Conservation (phyloP, 2,888 invertebrate genomes). For the Pristionchus japonicus region DNA sequence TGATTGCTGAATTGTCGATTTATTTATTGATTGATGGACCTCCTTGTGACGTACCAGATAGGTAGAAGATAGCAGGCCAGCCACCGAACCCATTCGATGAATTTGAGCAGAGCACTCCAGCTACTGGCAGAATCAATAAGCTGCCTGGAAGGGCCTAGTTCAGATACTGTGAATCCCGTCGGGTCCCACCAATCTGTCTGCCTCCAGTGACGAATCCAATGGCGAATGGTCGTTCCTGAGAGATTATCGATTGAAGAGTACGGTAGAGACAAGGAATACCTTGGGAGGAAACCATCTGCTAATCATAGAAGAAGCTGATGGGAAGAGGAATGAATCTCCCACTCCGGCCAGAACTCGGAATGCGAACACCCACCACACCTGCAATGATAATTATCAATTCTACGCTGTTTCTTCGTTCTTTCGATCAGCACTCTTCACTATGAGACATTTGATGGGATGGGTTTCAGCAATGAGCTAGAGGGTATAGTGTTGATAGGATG, state of each 20-base stretch:
- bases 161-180: too few relatives aligned
- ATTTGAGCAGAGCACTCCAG: conserved; percentile 66
- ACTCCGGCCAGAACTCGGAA: conserved; percentile 68
- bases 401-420: neutral
- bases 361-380: conserved; percentile 55
- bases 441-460: neutral
- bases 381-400: neutral
- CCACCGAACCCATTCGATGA: conserved; percentile 58
- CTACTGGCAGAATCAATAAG: conserved; percentile 69
- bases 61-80: conserved; percentile 71
- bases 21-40: neutral
- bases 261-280: neutral
- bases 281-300: conserved; percentile 73
- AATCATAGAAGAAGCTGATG: conserved; percentile 68
- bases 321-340: conserved; percentile 69
- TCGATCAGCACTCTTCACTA: neutral
- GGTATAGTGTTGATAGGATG: neutral
- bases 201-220: conserved; percentile 73
- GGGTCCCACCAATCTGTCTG: conserved; percentile 66
- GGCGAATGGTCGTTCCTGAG: conserved; percentile 69
- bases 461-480: neutral
- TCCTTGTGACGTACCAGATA: conserved; percentile 56
- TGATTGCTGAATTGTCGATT: conserved; percentile 17
- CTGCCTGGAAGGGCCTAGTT: conserved; percentile 58
- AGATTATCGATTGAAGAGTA: conserved; percentile 6